These are phyloP conservation scores for Synergus itoensis DNA, from an alignment of 2,888 invertebrate species.

Conservation along the genomic window DNA sequence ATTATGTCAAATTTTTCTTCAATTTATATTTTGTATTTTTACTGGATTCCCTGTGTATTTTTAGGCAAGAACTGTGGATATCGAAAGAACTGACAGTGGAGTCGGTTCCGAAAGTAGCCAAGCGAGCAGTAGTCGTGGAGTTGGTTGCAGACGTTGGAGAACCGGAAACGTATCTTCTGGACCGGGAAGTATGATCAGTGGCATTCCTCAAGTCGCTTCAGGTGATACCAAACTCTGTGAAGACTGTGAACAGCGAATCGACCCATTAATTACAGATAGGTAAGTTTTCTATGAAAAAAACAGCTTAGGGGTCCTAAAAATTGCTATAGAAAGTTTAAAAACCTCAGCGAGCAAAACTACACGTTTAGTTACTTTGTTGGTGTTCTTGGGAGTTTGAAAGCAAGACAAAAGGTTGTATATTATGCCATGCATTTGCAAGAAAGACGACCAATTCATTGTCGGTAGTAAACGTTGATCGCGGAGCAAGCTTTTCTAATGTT, in stretches of 20 bases:
- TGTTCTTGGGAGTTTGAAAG: too few species aligned
- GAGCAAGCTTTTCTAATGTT: conserved; percentile 33
- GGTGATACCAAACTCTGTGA: conserved; percentile 84
- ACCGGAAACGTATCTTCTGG: conserved; percentile 75
- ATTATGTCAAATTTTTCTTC: not conserved
- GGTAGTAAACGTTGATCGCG: too few species aligned
- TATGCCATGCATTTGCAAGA: too few species aligned
- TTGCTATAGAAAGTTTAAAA: too few species aligned
- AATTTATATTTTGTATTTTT: too few species aligned
- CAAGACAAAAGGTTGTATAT: too few species aligned
- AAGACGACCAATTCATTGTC: too few species aligned
- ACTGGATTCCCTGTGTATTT: not conserved
- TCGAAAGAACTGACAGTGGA: conserved; percentile 95
- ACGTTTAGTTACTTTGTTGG: too few species aligned
- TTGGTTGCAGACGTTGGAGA: conserved; percentile 70
- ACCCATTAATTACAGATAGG: conserved; percentile 86
- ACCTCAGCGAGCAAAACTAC: too few species aligned
- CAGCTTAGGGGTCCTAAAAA: not conserved
- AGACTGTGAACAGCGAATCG: conserved; percentile 91
- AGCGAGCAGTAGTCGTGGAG: conserved; percentile 85
- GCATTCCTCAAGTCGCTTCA: conserved; percentile 80
- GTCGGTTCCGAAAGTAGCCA: conserved; percentile 96
- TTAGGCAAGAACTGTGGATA: conserved; percentile 82
- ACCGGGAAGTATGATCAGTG: conserved; percentile 78
- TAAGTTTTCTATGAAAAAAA: conserved; percentile 57